Evolutionary conservation across 2,797 vertebrate genomes (phyloP).

Genomic region (Prunella strophiata): DNA sequence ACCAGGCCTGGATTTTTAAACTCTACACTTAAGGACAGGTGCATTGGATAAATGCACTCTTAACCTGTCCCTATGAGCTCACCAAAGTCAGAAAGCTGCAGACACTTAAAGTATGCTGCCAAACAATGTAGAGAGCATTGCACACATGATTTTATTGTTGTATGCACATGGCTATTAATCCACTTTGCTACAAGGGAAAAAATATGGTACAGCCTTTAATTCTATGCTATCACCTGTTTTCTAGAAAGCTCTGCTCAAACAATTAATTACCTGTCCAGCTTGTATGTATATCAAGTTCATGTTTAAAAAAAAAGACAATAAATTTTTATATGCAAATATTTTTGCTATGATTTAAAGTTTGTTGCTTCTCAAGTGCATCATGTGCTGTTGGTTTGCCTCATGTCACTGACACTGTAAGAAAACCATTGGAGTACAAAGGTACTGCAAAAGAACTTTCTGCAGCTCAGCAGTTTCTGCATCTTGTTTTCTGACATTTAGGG

Average conservation of each 20-base stretch:
- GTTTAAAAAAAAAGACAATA: conserved; percentile 40
- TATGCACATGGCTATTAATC: neutral
- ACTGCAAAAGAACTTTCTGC: neutral
- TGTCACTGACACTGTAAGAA: neutral
- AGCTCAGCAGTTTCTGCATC: neutral
- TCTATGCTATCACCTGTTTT: neutral
- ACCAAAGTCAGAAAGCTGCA: neutral
- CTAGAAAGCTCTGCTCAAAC: neutral
- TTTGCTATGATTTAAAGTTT: neutral
- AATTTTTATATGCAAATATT: conserved; percentile 58
- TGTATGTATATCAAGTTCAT: neutral
- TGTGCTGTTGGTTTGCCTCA: neutral
- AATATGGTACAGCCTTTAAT: neutral
- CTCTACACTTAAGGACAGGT: neutral
- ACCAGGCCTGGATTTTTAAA: neutral
- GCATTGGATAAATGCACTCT: neutral
- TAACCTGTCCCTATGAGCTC: neutral
- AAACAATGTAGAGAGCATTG: neutral
- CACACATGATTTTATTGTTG: neutral
- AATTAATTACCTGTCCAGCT: neutral
- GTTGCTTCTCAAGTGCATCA: neutral
- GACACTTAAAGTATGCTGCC: neutral
- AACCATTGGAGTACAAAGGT: rapidly evolving
- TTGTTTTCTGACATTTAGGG: neutral
- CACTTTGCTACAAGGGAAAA: neutral